Percentiles rank a stretch among this genome's conserved stretches.
Conservation (phyloP, 2,113 vertebrate genomes). For the Shinisaurus crocodilurus region DNA sequence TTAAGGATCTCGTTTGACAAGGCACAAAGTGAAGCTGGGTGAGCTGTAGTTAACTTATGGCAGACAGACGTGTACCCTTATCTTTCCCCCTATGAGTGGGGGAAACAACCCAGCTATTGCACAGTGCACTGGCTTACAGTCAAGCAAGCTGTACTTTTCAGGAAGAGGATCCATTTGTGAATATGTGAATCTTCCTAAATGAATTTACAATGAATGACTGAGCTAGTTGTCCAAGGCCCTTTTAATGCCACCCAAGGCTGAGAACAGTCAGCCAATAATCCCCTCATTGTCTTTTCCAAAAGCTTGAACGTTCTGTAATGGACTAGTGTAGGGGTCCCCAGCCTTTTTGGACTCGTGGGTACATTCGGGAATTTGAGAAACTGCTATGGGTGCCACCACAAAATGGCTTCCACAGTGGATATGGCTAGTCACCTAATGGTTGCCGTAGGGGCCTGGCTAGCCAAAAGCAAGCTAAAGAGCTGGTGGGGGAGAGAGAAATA, state of each 20-base stretch:
- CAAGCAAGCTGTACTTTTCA: neutral
- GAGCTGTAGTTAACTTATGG: neutral
- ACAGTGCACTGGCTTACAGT: too few species aligned
- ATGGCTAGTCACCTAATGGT: too few species aligned
- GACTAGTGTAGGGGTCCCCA: too few species aligned
- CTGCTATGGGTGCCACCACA: too few species aligned
- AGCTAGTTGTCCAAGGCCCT: constrained; percentile 15
- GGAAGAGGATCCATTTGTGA: neutral
- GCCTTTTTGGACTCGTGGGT: too few species aligned
- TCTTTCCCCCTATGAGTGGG: neutral
- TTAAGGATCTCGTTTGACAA: neutral
- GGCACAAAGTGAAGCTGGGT: neutral
- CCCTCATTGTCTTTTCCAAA: constrained; percentile 20
- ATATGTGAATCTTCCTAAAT: neutral
- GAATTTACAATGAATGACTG: neutral
- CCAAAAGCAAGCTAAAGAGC: too few species aligned
- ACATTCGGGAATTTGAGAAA: too few species aligned
- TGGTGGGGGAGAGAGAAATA: too few species aligned
- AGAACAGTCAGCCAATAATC: neutral
- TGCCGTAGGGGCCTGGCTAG: too few species aligned
- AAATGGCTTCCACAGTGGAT: too few species aligned
- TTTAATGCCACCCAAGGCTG: neutral
- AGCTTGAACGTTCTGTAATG: neutral
- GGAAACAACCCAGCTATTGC: neutral
- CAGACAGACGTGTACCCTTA: neutral